Percentiles rank a stretch among this genome's conserved stretches.
phyloP scores from a whole-genome alignment of 2,113 vertebrate species.

The Synodontis membranacea region DNA sequence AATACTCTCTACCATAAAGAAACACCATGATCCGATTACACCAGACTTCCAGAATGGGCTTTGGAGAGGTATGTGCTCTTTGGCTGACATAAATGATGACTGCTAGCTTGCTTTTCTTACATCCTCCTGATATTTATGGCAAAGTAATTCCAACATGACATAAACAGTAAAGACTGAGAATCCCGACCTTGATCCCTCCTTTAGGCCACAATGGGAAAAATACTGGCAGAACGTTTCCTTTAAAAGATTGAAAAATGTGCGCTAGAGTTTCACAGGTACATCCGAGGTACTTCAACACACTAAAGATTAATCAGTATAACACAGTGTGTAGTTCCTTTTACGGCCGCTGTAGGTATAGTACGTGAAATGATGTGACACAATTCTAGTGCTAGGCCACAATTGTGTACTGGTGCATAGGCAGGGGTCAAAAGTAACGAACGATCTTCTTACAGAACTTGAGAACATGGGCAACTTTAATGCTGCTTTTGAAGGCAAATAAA shows the following conservation, averaged over 20 bases:
- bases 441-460: not conserved
- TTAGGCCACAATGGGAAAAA: not conserved
- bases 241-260: not conserved
- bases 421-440: not conserved
- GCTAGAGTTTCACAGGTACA: not conserved
- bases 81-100: not conserved
- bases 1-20: conserved; percentile 61
- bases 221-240: not conserved
- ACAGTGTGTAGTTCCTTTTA: not conserved
- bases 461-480: not conserved
- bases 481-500: not conserved
- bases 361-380: not conserved
- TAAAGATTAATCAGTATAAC: not conserved
- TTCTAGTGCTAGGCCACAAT: not conserved
- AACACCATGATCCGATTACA: conserved; percentile 31
- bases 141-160: conserved; percentile 4
- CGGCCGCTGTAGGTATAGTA: not conserved
- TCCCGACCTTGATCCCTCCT: not conserved
- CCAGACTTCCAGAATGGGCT: not conserved
- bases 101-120: not conserved
- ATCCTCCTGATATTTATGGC: not conserved
- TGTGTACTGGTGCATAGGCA: not conserved
- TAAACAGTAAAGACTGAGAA: not conserved
- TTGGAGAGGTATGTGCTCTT: conserved; percentile 3
- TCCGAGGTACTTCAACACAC: not conserved